A percentile compares a stretch with the other conserved stretches of the same genome.
Conservation (phyloP, 2,888 invertebrate species). For the Nomada ruficornis region DNA sequence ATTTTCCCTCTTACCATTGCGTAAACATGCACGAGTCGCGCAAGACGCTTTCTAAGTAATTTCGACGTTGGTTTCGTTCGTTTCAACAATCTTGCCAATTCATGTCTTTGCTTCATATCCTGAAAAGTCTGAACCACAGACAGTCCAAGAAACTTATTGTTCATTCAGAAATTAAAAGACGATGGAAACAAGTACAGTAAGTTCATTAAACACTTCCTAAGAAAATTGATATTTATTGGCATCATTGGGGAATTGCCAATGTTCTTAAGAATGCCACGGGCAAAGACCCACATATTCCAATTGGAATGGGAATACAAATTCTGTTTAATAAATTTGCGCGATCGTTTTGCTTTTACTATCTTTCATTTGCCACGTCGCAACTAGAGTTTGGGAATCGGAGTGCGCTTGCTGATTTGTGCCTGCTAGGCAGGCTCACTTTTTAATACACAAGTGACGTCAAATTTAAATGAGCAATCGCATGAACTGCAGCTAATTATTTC, state of each 20-base stretch:
- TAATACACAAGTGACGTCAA: not conserved
- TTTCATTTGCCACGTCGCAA: no score
- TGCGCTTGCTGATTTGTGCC: not conserved
- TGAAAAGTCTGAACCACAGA: not conserved
- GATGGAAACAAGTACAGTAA: not conserved
- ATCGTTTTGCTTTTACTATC: no score
- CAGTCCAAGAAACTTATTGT: conserved; percentile 1
- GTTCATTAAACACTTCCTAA: no score
- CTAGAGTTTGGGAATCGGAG: no score
- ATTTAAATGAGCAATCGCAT: conserved; percentile 27
- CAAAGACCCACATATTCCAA: no score
- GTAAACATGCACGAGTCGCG: conserved; percentile 38
- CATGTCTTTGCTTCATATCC: conserved; percentile 26
- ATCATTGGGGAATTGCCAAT: no score
- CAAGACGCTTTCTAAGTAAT: conserved; percentile 57
- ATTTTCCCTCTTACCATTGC: conserved; percentile 55
- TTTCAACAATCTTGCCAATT: conserved; percentile 39
- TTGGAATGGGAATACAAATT: no score
- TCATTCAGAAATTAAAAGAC: not conserved
- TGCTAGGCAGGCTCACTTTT: conserved; percentile 4
- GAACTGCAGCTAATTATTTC: conserved; percentile 51
- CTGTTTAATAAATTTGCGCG: no score
- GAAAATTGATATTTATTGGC: no score
- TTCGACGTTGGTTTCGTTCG: conserved; percentile 38
- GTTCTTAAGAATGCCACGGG: no score